A percentile compares a stretch with the other conserved stretches of the same genome.
phyloP scores from a whole-genome alignment of 2,888 invertebrate species.

The Apocheima hispidaria region DNA sequence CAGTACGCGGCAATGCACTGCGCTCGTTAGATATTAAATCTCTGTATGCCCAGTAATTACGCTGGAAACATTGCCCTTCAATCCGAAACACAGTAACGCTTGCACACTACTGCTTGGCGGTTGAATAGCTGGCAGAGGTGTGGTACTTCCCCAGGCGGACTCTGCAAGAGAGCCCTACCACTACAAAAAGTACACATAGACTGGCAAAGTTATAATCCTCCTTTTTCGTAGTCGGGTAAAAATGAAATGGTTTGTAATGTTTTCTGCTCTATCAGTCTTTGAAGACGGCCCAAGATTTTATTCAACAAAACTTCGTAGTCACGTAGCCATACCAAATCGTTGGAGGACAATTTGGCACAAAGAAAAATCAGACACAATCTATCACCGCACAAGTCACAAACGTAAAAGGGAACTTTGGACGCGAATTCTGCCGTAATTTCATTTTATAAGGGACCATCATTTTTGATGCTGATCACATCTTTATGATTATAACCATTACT shows the following conservation, averaged over 20 bases:
- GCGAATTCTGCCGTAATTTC: constrained; percentile 28
- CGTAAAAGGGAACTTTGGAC: constrained; percentile 38
- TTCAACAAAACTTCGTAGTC: constrained; percentile 23
- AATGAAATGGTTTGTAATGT: background rate
- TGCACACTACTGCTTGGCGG: no score
- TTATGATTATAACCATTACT: constrained; percentile 27
- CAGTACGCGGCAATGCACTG: no score
- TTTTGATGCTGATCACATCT: constrained; percentile 15
- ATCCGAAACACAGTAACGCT: no score
- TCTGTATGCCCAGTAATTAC: no score
- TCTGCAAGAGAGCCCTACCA: no score
- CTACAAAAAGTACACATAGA: no score
- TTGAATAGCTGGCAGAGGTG: no score
- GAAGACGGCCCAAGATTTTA: constrained; percentile 20
- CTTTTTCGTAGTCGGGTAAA: background rate
- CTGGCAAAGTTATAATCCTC: no score
- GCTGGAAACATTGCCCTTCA: no score
- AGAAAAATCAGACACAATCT: constrained; percentile 45
- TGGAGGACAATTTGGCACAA: constrained; percentile 43
- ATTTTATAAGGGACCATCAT: constrained; percentile 33
- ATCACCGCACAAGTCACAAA: constrained; percentile 39
- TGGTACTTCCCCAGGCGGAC: no score
- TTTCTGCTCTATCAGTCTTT: background rate
- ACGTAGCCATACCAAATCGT: constrained; percentile 37
- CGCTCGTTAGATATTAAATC: no score